A percentile compares a stretch with the other conserved stretches of the same genome.
phyloP scores from a whole-genome alignment of 2,113 vertebrate species.

The Rattus rattus region DNA sequence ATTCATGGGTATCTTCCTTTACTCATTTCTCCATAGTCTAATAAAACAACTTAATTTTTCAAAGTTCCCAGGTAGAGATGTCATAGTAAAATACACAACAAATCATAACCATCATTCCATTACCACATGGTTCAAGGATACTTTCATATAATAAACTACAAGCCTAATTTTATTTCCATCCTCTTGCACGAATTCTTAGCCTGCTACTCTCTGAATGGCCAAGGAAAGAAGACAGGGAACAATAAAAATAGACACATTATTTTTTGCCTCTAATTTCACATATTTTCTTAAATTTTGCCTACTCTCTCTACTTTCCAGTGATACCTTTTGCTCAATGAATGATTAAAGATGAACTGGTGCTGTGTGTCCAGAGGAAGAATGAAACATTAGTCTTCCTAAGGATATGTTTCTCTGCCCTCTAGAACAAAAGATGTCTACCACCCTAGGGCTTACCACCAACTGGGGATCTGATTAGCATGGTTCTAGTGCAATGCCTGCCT shows the following conservation, averaged over 20 bases:
- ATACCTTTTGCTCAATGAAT: neutral
- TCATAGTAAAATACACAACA: neutral
- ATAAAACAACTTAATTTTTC: neutral
- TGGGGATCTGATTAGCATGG: neutral
- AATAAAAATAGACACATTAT: neutral
- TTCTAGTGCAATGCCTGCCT: neutral
- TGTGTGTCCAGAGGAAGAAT: neutral
- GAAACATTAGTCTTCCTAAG: neutral
- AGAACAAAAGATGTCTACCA: neutral
- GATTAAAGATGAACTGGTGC: constrained; percentile 9
- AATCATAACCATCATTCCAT: neutral
- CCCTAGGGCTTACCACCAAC: no score
- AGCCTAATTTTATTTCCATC: neutral
- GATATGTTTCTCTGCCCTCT: neutral
- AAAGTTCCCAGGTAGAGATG: neutral
- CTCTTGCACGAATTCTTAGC: neutral
- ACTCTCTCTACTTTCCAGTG: neutral
- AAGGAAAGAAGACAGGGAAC: neutral
- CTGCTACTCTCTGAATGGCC: neutral
- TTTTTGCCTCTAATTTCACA: neutral
- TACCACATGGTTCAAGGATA: neutral
- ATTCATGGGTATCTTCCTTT: neutral
- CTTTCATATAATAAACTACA: constrained; percentile 2
- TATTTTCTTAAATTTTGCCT: neutral
- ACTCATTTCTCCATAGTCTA: neutral